Evolutionary conservation across 2,888 invertebrate genomes (phyloP), one percentile per base, ranked within the genome.

Genomic region (Congeria kusceri): DNA sequence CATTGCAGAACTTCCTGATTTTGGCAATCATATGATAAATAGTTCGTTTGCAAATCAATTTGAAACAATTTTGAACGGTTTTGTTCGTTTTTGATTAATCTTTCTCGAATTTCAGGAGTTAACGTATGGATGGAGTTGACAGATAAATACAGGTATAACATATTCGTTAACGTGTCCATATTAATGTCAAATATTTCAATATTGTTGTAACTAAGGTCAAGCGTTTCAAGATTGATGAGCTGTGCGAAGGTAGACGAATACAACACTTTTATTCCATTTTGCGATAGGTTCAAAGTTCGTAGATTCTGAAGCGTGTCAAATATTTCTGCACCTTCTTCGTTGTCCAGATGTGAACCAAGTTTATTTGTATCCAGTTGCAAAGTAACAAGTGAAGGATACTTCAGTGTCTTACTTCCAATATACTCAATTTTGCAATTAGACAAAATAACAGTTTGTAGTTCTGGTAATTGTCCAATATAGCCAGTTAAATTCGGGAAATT

Each of bases 131-230:
- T 39, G 20, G 63, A 49, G 56, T 81, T 81, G 2, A 13, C 15
- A 0, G 47, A 28, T n/a, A 81, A 32, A 59, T 81, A 53, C 5
- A 81, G 20, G 18, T 53, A 11, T 0, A 63, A 23, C 13, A 81
- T 53, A 64, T 64, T 74, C 5, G 20, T 44, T 29, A 80, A 58
- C 13, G 53, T n/a, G 1, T 15, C 20, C 9, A 59, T 25, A 18
- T 63, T 20, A 0, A 81, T 25, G 9, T 29, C 32, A 9, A 53
- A 62, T 20, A 44, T 29, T 5, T 74, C 47, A 18, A 81, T 58
- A 18, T 15, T 67, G 57, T 81, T 81, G n/a, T 29, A 57, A 23
- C 76, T 74, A 3, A 81, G 47, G 39, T 77, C 65, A 4, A 81
- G 53, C 18, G 11, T 56, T 28, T 61, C 56, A 15, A 70, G 56